phyloP scores from a whole-genome alignment of 2,888 invertebrate genomes.

The Drosophila limbata region DNA sequence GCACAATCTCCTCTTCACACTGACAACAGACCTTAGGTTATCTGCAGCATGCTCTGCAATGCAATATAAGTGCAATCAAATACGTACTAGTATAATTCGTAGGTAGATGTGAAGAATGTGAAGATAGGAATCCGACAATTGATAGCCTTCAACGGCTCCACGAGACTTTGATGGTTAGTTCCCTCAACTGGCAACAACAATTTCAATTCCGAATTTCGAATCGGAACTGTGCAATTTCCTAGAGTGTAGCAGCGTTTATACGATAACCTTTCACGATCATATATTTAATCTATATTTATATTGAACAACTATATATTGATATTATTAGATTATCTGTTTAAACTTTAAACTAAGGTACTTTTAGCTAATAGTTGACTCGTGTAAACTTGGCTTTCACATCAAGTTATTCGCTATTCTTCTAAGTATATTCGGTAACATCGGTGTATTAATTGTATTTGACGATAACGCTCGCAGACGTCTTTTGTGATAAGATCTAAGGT shows the following conservation, averaged over 20 bases:
- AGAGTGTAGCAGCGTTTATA: neutral
- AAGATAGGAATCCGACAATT: neutral
- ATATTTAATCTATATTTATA: neutral
- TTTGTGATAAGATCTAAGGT: slow-evolving; percentile 4
- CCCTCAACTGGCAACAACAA: neutral
- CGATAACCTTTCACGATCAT: neutral
- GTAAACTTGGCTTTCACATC: neutral
- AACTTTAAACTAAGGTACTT: too few relatives aligned
- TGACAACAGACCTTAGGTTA: slow-evolving; percentile 1
- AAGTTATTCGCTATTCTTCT: neutral
- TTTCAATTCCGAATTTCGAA: neutral
- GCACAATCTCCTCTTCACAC: slow-evolving; percentile 1
- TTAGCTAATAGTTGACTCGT: too few relatives aligned
- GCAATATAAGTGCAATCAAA: neutral
- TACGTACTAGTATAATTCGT: neutral
- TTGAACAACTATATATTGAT: neutral
- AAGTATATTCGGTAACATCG: neutral
- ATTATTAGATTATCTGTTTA: neutral
- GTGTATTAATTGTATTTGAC: neutral
- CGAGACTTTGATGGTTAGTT: neutral
- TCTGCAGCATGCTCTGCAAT: slow-evolving; percentile 5
- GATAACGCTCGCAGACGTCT: neutral
- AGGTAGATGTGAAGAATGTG: neutral
- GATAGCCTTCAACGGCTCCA: slow-evolving; percentile 1
- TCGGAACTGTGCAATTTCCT: neutral